Base-by-base conservation (phyloP, 2,113 vertebrate species). In the Heterotis niloticus region DNA sequence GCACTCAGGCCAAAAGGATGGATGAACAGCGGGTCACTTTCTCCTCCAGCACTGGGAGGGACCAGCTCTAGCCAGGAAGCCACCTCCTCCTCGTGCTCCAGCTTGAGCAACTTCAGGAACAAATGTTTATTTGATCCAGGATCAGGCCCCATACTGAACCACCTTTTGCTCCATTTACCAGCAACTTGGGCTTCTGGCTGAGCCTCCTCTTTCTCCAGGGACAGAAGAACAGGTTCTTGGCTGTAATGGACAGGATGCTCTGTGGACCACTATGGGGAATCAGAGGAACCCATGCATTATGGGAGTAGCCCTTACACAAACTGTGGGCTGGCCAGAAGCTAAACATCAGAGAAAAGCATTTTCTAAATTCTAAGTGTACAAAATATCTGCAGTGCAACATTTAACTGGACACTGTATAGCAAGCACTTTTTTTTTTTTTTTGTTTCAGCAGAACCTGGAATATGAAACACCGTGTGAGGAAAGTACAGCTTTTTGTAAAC, bases 1-100 rank as follows among this genome's bases (percentile, higher is more conserved):
- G 94, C 64, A 96, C 96, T 0, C 97, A 98, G 89, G 95, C 91
- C 0, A 98, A 96, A 82, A 92, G 96, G 81, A 97, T 98, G 93
- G 97, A 98, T 77, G 98, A 99, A 79, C 98, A 99, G 78, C 91
- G 96, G 83, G 96, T 97, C 14, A 88, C 92, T 26, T 83, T 94
- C 64, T 95, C 94, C 18, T 85, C 91, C 9, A 72, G 83, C 76
- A 70, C 89, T 82, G 87, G 88, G 76, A 90, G 84, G n/a, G 64
- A 83, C 86, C 26, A 91, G 80, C 83, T 90, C 92, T 65, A 93
- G 85, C 88, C 95, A 83, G n/a, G n/a, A n/a, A n/a, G n/a, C n/a
- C n/a, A n/a, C n/a, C n/a, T n/a, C n/a, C n/a, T n/a, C n/a, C n/a
- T n/a, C n/a, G n/a, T n/a, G n/a, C n/a, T 44, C 34, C 34, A 4